Evolutionary conservation across 2,888 invertebrate species (phyloP).

Genomic region (Linnaemya vulpina): DNA sequence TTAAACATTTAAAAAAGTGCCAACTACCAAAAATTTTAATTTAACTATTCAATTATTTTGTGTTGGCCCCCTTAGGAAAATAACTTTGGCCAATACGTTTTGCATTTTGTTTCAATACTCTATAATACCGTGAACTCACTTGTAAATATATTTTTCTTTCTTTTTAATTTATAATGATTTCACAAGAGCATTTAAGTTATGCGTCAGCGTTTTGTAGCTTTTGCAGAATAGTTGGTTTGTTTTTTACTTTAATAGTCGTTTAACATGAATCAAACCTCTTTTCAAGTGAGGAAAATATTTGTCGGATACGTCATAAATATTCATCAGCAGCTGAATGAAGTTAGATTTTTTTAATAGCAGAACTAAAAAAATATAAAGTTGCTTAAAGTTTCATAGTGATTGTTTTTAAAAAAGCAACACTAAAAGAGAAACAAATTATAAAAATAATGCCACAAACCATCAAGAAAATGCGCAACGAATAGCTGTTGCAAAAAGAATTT

Average conservation of each 20-base stretch:
- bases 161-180: slow-evolving; percentile 55
- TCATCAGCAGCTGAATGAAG: too few species aligned
- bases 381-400: too few species aligned
- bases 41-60: too few species aligned
- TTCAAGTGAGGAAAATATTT: background rate
- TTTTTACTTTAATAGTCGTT: slow-evolving; percentile 47
- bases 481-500: too few species aligned
- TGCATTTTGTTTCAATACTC: slow-evolving; percentile 7
- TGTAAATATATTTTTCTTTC: background rate
- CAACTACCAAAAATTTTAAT: too few species aligned
- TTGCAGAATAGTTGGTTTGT: slow-evolving; percentile 4
- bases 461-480: too few species aligned
- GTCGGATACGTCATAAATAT: background rate
- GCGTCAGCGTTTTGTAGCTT: slow-evolving; percentile 63
- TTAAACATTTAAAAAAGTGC: too few species aligned
- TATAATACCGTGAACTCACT: slow-evolving; percentile 36
- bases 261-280: background rate
- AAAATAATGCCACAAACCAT: too few species aligned
- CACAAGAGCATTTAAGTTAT: slow-evolving; percentile 65
- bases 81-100: background rate
- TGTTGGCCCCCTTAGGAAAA: background rate
- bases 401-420: too few species aligned
- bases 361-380: too few species aligned
- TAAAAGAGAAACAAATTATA: too few species aligned
- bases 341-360: too few species aligned